A percentile compares a stretch with the other conserved stretches of the same genome.
Conservation (phyloP, 1,140 invertebrate species). For the Drosophila arawakana region DNA sequence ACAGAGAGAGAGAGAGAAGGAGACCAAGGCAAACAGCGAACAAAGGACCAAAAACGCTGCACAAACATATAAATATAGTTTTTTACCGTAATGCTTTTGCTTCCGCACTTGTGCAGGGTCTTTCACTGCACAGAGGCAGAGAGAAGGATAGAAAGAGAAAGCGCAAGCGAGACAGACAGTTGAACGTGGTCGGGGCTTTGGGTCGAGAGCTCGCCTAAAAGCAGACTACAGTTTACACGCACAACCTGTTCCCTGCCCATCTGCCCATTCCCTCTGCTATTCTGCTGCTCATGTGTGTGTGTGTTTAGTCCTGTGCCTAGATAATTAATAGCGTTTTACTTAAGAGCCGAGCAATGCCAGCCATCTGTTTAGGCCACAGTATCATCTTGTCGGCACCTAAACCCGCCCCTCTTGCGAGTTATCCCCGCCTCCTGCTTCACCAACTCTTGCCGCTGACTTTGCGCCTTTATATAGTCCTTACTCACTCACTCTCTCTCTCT, state of each 20-base stretch:
- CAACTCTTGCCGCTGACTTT: too few relatives aligned
- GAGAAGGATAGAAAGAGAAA: neutral
- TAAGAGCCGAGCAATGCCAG: constrained; percentile 76
- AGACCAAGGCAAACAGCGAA: constrained; percentile 22
- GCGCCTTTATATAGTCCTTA: constrained; percentile 9
- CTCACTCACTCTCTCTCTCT: neutral
- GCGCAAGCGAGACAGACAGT: neutral
- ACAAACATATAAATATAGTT: constrained; percentile 51
- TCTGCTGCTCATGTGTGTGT: constrained; percentile 1
- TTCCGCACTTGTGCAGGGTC: constrained; percentile 62
- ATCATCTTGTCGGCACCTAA: constrained; percentile 40
- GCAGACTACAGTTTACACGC: constrained; percentile 39
- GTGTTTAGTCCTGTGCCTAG: constrained; percentile 36
- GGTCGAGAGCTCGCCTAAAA: constrained; percentile 42
- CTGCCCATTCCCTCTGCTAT: neutral
- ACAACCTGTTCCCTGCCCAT: neutral
- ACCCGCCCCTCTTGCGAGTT: constrained; percentile 2
- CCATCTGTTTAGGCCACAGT: constrained; percentile 66
- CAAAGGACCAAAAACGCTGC: constrained; percentile 53
- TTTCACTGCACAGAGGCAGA: constrained; percentile 10
- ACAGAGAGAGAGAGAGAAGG: constrained; percentile 3
- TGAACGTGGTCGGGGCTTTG: constrained; percentile 6
- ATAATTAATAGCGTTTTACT: constrained; percentile 82
- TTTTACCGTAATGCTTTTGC: constrained; percentile 68
- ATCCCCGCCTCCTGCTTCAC: neutral